phyloP scores from a whole-genome alignment of 1,140 invertebrate genomes.

The Pinna nobilis region DNA sequence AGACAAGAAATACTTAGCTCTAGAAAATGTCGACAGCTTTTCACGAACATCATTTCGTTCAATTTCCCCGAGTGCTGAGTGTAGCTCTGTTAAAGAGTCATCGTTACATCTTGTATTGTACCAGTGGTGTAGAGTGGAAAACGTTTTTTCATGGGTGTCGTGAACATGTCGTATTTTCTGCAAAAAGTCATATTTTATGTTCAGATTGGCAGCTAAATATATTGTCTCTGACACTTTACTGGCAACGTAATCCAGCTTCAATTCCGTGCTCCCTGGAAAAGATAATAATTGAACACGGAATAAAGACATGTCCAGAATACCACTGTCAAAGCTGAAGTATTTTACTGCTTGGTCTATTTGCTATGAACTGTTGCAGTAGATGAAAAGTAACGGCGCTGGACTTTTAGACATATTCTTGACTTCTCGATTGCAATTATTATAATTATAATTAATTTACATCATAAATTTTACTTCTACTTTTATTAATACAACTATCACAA shows the following conservation, averaged over 20 bases:
- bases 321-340: background rate
- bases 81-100: background rate
- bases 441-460: background rate
- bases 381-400: background rate
- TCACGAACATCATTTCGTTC: background rate
- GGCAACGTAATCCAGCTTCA: background rate
- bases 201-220: background rate
- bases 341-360: background rate
- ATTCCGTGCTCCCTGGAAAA: background rate
- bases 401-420: too few relatives aligned
- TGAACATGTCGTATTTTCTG: slow-evolving; percentile 1
- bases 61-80: background rate
- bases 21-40: background rate
- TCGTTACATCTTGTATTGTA: background rate
- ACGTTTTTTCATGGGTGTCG: background rate
- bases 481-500: too few relatives aligned
- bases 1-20: background rate
- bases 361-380: background rate
- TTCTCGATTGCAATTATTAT: background rate
- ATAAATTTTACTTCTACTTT: too few relatives aligned
- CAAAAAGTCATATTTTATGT: background rate
- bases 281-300: background rate
- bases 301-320: background rate
- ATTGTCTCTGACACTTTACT: slow-evolving; percentile 1
- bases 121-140: slow-evolving; percentile 7